Evolutionary conservation across 2,797 vertebrate species (phyloP), one percentile per base, ranked within the genome.

Genomic region (Ctenochaetus hawaiiensis): DNA sequence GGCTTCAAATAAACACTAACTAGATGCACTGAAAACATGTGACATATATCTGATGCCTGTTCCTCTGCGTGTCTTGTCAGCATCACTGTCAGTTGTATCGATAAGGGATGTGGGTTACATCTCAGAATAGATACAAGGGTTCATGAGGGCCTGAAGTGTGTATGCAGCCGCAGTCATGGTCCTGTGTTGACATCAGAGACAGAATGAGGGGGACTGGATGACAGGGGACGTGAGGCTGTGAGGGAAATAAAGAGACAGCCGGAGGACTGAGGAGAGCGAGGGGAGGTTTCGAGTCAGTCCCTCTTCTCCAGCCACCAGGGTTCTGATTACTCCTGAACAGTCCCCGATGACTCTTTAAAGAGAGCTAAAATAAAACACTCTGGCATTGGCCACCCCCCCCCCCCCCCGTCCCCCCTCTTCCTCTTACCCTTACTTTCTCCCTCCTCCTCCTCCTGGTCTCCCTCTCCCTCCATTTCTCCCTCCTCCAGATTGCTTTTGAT

Each of bases 401-500:
- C n/a, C n/a, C n/a, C n/a, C 26, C 4, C 26, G 5, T 30, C 23
- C 58, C 48, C 41, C 47, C 45, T 43, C 37, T 78, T 76, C 67
- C 82, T 67, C 76, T 44, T 41, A 59, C 71, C 52, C 57, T 64
- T 30, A 12, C 59, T 37, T 59, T 26, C 53, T 16, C 16, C 61
- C 75, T 44, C 61, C 66, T 57, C 62, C 41, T 60, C 56, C 60
- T 56, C 71, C 53, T 58, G 11, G 64, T 63, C 76, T 49, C 64
- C 11, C 71, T 49, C 30, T 85, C 85, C 72, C 83, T 89, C 90
- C 80, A 82, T 91, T 90, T 76, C 87, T 93, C 83, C 86, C 83
- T 95, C 91, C 92, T 94, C 93, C 92, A 94, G 93, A 95, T 94
- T 94, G 92, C 91, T 94, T 95, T 94, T 95, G 94, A 95, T 96